These are phyloP conservation scores for Ochlodes sylvanus DNA, from an alignment of 2,888 invertebrate genomes.

Conservation along the genomic window DNA sequence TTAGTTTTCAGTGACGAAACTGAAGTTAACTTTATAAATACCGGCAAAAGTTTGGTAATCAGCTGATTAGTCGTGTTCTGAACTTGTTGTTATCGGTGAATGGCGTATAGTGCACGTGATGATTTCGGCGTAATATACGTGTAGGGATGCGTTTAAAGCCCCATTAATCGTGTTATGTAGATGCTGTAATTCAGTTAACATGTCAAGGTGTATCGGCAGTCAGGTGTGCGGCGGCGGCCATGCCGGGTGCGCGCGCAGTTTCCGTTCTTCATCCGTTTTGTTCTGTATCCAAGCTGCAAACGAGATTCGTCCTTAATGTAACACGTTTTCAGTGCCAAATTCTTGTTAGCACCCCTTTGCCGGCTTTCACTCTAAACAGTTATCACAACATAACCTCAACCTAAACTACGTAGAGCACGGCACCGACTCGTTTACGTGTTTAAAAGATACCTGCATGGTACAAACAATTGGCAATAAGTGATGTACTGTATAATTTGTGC, in stretches of 20 bases:
- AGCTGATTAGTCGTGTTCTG: conserved; percentile 74
- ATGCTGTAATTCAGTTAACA: conserved; percentile 71
- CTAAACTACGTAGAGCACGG: conserved; percentile 69
- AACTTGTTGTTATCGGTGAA: conserved; percentile 60
- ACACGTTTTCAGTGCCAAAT: conserved; percentile 63
- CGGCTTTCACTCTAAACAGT: conserved; percentile 75
- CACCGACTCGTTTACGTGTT: conserved; percentile 65
- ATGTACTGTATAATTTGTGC: conserved; percentile 55
- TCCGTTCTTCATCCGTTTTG: conserved; percentile 64
- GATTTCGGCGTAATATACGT: conserved; percentile 52
- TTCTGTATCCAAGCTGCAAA: conserved; percentile 56
- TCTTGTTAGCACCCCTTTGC: conserved; percentile 54
- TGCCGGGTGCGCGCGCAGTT: conserved; percentile 82
- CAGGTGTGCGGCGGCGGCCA: conserved; percentile 82
- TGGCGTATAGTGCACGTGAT: conserved; percentile 56
- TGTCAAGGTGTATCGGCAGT: conserved; percentile 73
- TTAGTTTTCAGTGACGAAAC: conserved; percentile 67
- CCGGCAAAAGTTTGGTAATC: conserved; percentile 81
- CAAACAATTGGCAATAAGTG: conserved; percentile 70
- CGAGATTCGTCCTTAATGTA: conserved; percentile 70
- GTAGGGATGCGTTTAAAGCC: conserved; percentile 50
- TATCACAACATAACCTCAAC: conserved; percentile 85
- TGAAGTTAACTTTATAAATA: conserved; percentile 68
- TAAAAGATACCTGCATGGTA: conserved; percentile 51
- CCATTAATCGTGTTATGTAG: conserved; percentile 54